A percentile compares a stretch with the other conserved stretches of the same genome.
phyloP scores from a whole-genome alignment of 2,797 vertebrate species.

The Hafferia zeledoni region DNA sequence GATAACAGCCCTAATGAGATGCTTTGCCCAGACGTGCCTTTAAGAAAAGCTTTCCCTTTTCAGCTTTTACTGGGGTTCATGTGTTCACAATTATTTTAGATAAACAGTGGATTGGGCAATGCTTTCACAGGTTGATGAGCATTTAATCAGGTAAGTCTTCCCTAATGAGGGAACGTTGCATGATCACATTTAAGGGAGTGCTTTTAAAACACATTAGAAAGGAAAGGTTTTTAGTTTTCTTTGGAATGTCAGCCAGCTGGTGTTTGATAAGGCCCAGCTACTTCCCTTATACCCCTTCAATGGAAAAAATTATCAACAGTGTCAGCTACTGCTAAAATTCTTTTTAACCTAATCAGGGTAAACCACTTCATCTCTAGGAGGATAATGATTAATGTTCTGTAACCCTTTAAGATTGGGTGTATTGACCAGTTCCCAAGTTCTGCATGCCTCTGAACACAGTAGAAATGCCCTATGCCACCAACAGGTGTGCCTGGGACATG shows the following conservation, averaged over 20 bases:
- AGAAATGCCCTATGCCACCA: neutral
- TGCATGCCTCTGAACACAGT: neutral
- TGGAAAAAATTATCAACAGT: neutral
- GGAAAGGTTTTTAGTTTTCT: neutral
- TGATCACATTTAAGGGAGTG: neutral
- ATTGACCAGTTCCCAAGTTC: neutral
- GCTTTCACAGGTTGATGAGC: neutral
- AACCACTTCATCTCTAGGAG: neutral
- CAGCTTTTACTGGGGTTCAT: neutral
- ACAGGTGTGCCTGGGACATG: neutral
- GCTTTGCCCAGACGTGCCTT: neutral
- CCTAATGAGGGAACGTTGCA: neutral
- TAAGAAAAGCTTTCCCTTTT: neutral
- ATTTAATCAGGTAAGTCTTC: conserved; percentile 12
- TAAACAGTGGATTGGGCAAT: neutral
- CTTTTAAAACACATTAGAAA: neutral
- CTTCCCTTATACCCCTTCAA: neutral
- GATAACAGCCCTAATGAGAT: neutral
- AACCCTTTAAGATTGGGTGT: neutral
- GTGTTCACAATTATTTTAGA: neutral
- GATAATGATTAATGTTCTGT: neutral
- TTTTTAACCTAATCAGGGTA: neutral
- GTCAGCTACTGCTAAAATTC: neutral
- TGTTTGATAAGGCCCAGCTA: neutral
- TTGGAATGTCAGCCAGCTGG: neutral